Evolutionary conservation across 2,888 invertebrate genomes (phyloP).

Genomic region (Lasioglossum marginatum): DNA sequence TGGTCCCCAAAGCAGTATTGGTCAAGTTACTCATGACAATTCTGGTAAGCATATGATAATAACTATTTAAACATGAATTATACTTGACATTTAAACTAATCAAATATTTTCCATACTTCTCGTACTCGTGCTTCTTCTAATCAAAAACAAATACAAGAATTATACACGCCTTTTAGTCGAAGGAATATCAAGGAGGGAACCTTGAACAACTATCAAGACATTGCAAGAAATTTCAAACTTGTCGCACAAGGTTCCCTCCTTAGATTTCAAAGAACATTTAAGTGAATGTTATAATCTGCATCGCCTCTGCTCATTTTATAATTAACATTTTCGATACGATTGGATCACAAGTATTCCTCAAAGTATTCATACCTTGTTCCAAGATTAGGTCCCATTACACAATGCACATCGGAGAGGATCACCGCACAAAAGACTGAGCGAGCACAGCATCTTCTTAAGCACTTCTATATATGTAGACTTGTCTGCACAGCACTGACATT

Average conservation of each 20-base stretch:
- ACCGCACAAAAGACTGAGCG: background rate
- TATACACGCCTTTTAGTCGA: background rate
- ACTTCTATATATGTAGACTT: slow-evolving; percentile 1
- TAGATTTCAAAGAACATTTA: slow-evolving; percentile 1
- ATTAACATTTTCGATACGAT: background rate
- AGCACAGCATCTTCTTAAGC: slow-evolving; percentile 3
- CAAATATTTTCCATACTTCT: background rate
- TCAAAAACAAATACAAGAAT: background rate
- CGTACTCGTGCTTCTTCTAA: background rate
- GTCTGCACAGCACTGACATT: background rate
- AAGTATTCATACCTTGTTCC: background rate
- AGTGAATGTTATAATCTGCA: slow-evolving; percentile 1
- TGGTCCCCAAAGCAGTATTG: slow-evolving; percentile 72
- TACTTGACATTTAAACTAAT: background rate
- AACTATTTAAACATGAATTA: slow-evolving; percentile 9
- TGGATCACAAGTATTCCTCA: background rate
- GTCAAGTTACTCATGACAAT: slow-evolving; percentile 75
- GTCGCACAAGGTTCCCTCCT: background rate
- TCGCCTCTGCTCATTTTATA: background rate
- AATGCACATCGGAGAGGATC: background rate
- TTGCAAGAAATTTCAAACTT: background rate
- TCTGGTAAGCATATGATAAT: slow-evolving; percentile 67
- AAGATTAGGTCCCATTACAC: background rate
- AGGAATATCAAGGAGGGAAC: background rate
- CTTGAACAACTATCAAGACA: background rate